Evolutionary conservation across 2,113 vertebrate genomes (phyloP).

Genomic region (Melospiza georgiana): DNA sequence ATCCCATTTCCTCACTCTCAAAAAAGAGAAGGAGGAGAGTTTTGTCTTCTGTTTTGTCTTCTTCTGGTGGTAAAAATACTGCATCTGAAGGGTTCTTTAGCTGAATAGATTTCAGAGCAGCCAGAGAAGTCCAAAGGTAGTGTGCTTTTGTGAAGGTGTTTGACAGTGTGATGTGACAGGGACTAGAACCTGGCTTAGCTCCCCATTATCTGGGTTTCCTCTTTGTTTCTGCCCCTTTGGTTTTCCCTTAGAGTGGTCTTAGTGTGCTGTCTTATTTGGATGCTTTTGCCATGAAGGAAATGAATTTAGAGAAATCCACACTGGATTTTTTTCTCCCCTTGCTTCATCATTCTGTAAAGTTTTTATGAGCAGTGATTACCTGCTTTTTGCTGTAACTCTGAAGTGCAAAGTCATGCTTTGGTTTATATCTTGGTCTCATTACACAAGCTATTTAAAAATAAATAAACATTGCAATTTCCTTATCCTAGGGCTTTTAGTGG

Average conservation of each 20-base stretch:
- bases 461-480: not conserved
- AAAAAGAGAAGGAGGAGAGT: not conserved
- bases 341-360: not conserved
- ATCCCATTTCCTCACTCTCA: not conserved
- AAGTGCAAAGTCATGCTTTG: not conserved
- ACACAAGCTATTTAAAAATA: not conserved
- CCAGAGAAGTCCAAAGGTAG: not conserved
- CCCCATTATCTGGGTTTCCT: not conserved
- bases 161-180: not conserved
- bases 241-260: not conserved
- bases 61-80: not conserved
- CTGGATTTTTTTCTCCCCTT: not conserved
- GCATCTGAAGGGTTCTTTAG: not conserved
- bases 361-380: not conserved
- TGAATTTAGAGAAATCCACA: not conserved
- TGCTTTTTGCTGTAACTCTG: not conserved
- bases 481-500: not conserved
- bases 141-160: not conserved
- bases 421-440: not conserved
- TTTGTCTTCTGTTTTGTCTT: not conserved
- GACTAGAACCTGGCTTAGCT: not conserved
- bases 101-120: not conserved
- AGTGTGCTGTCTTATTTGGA: accelerated
- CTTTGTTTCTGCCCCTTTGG: not conserved
- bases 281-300: not conserved